These are phyloP conservation scores for Hyles lineata DNA, from an alignment of 2,888 invertebrate genomes.

Conservation along the genomic window DNA sequence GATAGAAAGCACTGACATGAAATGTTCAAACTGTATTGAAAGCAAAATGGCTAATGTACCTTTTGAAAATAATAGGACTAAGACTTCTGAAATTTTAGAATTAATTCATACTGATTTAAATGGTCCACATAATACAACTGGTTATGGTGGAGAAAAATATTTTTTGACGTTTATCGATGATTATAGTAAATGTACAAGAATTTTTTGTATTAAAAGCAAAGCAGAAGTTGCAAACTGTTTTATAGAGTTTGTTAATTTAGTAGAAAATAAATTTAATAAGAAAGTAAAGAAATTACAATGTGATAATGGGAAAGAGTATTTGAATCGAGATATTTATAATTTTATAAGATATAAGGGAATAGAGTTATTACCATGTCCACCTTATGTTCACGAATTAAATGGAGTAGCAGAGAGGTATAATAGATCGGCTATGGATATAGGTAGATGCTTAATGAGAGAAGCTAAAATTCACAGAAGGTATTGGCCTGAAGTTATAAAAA, in stretches of 20 bases:
- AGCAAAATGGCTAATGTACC: conserved; percentile 45
- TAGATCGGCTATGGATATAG: conserved; percentile 44
- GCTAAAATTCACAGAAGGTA: conserved; percentile 42
- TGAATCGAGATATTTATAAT: conserved; percentile 42
- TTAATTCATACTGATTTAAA: conserved; percentile 47
- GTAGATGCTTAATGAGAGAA: conserved; percentile 43
- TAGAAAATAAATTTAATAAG: conserved; percentile 40
- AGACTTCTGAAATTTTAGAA: conserved; percentile 39
- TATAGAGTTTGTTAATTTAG: conserved; percentile 41
- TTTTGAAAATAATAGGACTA: conserved; percentile 46
- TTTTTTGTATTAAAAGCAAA: conserved; percentile 44
- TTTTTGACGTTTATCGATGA: conserved; percentile 47
- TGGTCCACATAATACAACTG: conserved; percentile 44
- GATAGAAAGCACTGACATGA: conserved; percentile 27
- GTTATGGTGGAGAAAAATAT: conserved; percentile 46
- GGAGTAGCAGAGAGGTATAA: conserved; percentile 47
- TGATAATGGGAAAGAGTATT: conserved; percentile 46
- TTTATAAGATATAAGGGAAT: conserved; percentile 45
- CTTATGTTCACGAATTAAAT: conserved; percentile 49
- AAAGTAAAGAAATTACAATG: conserved; percentile 43
- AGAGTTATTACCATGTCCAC: conserved; percentile 43
- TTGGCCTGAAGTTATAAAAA: conserved; percentile 47
- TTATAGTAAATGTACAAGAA: conserved; percentile 42
- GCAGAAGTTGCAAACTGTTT: conserved; percentile 38
- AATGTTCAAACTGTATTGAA: conserved; percentile 45